phyloP scores from a whole-genome alignment of 37 sponge, comb jelly and placozoan genomes.

The Lycopodina hypogea region DNA sequence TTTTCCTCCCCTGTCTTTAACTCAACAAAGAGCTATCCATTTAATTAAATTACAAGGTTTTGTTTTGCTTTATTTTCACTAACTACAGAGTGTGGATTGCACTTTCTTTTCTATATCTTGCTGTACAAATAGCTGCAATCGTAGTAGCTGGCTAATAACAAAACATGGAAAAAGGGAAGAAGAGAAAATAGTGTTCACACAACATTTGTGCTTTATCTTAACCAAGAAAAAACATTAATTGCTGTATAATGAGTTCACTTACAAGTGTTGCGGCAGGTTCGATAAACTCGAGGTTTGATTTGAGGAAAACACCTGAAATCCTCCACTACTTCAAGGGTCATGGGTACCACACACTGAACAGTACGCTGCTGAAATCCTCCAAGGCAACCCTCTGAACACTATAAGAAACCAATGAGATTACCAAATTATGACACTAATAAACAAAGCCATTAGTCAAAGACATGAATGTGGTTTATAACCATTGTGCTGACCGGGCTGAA shows the following conservation, averaged over 20 bases:
- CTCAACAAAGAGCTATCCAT: too few species aligned
- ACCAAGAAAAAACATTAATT: too few species aligned
- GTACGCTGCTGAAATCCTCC: not conserved
- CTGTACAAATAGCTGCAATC: too few species aligned
- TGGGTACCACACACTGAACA: conserved; percentile 7
- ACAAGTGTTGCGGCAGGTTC: conserved; percentile 9
- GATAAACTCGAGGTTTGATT: not conserved
- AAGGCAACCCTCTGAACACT: conserved; percentile 6
- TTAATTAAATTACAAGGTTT: too few species aligned
- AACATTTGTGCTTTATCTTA: too few species aligned
- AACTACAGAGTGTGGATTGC: too few species aligned
- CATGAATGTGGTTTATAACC: not conserved
- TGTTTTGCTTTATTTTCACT: too few species aligned
- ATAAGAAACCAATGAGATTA: not conserved
- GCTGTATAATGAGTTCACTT: not conserved
- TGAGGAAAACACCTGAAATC: not conserved
- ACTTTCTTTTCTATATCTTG: too few species aligned
- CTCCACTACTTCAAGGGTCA: not conserved
- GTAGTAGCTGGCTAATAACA: too few species aligned
- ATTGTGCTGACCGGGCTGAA: conserved; percentile 1
- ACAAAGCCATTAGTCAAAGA: not conserved
- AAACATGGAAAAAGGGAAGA: too few species aligned
- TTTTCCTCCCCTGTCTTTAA: too few species aligned
- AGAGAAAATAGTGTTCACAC: too few species aligned
- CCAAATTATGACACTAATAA: not conserved